Conservation (phyloP, 2,797 vertebrate genomes). For the Hippoglossus hippoglossus region DNA sequence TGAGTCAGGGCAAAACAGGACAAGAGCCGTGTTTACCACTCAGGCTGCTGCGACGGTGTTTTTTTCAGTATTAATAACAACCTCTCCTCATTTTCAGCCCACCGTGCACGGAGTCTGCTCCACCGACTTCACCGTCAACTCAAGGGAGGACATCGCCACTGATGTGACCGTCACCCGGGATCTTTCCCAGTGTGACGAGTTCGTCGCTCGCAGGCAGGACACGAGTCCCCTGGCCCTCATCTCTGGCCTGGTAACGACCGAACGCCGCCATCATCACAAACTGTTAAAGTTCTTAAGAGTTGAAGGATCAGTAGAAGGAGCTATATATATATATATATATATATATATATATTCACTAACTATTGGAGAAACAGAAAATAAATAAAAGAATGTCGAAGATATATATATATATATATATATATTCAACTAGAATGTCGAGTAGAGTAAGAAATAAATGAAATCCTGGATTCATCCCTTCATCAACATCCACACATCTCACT, state of each 20-base stretch:
- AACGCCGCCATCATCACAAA: neutral
- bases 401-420: too few relatives aligned
- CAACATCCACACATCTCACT: too few relatives aligned
- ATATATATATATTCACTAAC: too few relatives aligned
- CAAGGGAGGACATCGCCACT: conserved; percentile 82
- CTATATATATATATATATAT: neutral
- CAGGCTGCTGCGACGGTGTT: neutral
- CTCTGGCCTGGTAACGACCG: conserved; percentile 86
- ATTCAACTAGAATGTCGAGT: too few relatives aligned
- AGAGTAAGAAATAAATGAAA: too few relatives aligned
- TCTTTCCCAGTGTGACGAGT: conserved; percentile 86
- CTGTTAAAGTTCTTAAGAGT: neutral
- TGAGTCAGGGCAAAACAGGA: conserved; percentile 30
- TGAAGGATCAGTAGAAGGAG: neutral
- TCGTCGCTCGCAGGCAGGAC: conserved; percentile 80
- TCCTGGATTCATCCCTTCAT: too few relatives aligned
- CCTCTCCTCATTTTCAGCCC: conserved; percentile 77
- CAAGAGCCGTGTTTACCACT: conserved; percentile 35
- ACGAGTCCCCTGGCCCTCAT: conserved; percentile 92
- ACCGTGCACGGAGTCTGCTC: conserved; percentile 91
- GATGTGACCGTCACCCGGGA: conserved; percentile 87
- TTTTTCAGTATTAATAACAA: conserved; percentile 10
- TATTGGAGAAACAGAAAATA: neutral
- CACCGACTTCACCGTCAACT: conserved; percentile 83
- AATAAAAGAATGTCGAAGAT: too few relatives aligned